A percentile compares a stretch with the other conserved stretches of the same genome.
These are phyloP conservation scores for Ericerus pela DNA, from an alignment of 1,140 invertebrate species.

Conservation along the genomic window DNA sequence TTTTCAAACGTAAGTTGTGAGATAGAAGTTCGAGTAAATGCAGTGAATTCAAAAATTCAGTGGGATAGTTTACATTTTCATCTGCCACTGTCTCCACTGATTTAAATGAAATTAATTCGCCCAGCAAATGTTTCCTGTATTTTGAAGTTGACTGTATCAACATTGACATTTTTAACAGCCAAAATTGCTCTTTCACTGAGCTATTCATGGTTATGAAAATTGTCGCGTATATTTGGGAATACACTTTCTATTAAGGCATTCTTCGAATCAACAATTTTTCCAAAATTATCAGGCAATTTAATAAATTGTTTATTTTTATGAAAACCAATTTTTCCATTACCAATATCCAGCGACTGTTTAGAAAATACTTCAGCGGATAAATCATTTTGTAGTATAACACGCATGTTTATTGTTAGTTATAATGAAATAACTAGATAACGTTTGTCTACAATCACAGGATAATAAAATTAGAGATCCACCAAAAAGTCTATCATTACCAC, in stretches of 20 bases:
- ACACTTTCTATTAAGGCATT: neutral
- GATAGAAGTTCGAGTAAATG: neutral
- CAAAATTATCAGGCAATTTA: neutral
- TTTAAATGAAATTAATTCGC: neutral
- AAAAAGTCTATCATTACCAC: slow-evolving; percentile 13
- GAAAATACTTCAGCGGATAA: too few relatives aligned
- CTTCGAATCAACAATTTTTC: neutral
- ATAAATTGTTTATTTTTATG: neutral
- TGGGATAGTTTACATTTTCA: neutral
- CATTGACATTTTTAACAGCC: neutral
- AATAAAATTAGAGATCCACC: slow-evolving; percentile 24
- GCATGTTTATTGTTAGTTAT: too few relatives aligned
- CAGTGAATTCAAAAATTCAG: slow-evolving; percentile 13
- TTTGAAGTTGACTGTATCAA: neutral
- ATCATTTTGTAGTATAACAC: too few relatives aligned
- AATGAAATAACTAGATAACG: too few relatives aligned
- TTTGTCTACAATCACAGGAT: slow-evolving; percentile 30
- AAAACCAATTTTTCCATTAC: too few relatives aligned
- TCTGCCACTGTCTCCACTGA: neutral
- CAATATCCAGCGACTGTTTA: too few relatives aligned
- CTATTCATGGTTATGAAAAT: neutral
- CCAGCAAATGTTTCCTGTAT: neutral
- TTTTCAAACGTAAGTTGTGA: neutral
- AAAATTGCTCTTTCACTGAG: neutral
- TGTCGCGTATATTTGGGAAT: neutral